Conservation (phyloP, 2,888 invertebrate genomes). For the Bembecia ichneumoniformis region DNA sequence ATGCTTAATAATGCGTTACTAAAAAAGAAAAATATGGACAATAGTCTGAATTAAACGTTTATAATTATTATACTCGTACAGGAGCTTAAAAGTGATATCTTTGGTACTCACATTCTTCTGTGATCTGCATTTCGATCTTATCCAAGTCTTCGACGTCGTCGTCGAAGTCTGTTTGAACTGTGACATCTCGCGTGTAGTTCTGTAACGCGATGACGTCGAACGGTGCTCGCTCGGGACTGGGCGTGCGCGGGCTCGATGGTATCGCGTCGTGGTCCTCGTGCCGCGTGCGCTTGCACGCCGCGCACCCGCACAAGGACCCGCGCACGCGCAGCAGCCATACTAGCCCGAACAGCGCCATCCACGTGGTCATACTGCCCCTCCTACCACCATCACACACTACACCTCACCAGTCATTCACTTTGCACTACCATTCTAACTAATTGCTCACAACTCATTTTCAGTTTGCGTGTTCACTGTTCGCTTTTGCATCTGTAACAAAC, state of each 20-base stretch:
- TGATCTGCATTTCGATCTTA: conserved; percentile 61
- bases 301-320: conserved; percentile 83
- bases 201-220: conserved; percentile 63
- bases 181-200: conserved; percentile 62
- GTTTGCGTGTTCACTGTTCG: too few species aligned
- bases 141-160: conserved; percentile 59
- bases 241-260: conserved; percentile 30
- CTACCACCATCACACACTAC: conserved; percentile 40
- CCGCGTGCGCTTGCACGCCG: conserved; percentile 76
- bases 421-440: background rate
- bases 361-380: conserved; percentile 68
- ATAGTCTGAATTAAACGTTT: too few species aligned
- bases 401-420: conserved; percentile 3
- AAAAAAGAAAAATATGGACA: too few species aligned
- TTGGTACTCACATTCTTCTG: conserved; percentile 54
- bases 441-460: background rate
- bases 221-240: conserved; percentile 41
- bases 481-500: too few species aligned
- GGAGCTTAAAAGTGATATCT: too few species aligned
- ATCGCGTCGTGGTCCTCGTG: conserved; percentile 31
- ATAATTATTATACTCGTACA: too few species aligned
- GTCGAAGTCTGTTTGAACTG: conserved; percentile 67
- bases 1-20: too few species aligned
- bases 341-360: conserved; percentile 90
- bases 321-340: conserved; percentile 87